Evolutionary conservation across 2,797 vertebrate genomes (phyloP).

Genomic region (Ceyx erithaca): DNA sequence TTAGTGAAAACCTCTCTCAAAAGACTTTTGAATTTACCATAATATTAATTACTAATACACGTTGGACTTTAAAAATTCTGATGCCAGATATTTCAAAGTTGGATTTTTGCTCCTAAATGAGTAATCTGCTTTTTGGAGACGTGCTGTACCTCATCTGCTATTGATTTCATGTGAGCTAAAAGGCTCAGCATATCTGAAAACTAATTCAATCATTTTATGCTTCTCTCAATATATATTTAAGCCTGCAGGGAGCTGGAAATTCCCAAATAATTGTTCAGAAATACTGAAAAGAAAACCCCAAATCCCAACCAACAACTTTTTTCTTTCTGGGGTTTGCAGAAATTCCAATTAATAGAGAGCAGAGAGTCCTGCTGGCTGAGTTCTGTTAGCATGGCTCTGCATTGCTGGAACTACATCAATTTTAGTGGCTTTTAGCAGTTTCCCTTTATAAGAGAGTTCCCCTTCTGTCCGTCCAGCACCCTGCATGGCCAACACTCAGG

Average conservation of each 20-base stretch:
- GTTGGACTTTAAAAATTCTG: neutral
- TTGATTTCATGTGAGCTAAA: conserved; percentile 5
- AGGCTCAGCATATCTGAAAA: conserved; percentile 12
- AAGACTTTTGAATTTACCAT: neutral
- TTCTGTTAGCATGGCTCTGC: neutral
- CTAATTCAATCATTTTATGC: conserved; percentile 14
- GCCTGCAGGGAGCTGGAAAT: neutral
- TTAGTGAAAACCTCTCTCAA: neutral
- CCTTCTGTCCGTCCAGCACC: neutral
- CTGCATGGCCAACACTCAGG: accelerated
- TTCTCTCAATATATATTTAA: conserved; percentile 25
- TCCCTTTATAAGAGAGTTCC: neutral
- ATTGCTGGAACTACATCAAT: neutral
- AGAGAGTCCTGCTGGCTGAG: neutral
- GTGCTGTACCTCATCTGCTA: neutral
- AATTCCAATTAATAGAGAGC: neutral
- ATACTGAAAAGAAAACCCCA: neutral
- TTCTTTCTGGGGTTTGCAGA: neutral
- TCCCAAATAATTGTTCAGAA: neutral
- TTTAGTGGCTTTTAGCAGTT: neutral
- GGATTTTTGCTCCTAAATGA: neutral
- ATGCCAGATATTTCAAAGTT: neutral
- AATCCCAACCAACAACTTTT: no score
- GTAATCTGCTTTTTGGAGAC: neutral
- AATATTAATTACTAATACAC: neutral